phyloP scores from a whole-genome alignment of 2,113 vertebrate genomes.

The Mesocricetus auratus region DNA sequence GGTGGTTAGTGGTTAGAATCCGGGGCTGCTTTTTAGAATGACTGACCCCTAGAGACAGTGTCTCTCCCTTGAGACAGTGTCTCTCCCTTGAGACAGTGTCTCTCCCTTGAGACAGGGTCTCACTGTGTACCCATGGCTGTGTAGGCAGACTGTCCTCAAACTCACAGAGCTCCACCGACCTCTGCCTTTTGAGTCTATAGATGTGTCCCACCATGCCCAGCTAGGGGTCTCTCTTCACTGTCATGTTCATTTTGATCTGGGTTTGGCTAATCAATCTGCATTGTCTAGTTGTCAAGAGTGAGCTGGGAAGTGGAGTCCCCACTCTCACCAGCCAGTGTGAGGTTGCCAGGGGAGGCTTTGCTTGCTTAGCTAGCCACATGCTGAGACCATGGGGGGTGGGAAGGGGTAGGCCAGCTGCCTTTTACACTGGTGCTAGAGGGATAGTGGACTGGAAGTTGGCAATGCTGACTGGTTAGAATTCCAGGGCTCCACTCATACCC shows the following conservation, averaged over 20 bases:
- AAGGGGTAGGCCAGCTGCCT: background rate
- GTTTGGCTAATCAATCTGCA: background rate
- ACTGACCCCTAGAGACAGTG: background rate
- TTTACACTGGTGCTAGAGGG: background rate
- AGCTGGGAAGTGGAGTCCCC: background rate
- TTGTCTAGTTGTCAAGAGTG: background rate
- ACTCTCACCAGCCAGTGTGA: fast-evolving
- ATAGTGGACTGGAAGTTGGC: too few relatives aligned
- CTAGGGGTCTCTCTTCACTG: background rate
- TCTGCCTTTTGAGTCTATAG: background rate
- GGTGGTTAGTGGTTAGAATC: background rate
- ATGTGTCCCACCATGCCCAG: background rate
- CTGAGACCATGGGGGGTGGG: background rate
- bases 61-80: background rate
- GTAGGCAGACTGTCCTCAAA: background rate
- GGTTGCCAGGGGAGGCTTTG: background rate
- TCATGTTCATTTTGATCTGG: fast-evolving
- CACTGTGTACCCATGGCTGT: background rate
- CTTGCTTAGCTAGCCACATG: background rate
- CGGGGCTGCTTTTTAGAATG: background rate
- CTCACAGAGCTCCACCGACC: background rate
- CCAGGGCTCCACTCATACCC: background rate
- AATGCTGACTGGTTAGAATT: background rate
- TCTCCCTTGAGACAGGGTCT: background rate
- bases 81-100: background rate